phyloP scores from a whole-genome alignment of 1,140 invertebrate species.

The Tenebrio molitor region DNA sequence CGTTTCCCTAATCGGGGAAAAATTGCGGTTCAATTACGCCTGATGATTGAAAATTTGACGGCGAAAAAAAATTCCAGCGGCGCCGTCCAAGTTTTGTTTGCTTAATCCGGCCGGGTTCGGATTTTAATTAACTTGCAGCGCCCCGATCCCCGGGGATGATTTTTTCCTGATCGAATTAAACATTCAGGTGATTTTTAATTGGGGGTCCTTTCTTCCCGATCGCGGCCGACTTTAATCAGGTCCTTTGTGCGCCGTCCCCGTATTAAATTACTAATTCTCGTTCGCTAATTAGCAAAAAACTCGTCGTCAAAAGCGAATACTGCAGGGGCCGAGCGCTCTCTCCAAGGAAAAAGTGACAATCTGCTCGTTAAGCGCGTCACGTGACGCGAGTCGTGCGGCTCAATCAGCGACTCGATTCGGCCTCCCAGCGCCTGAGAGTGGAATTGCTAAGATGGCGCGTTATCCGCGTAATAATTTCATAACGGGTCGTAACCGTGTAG shows the following conservation, averaged over 20 bases:
- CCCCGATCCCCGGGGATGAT: conserved; percentile 2
- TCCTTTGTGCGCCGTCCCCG: conserved; percentile 41
- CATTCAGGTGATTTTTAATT: conserved; percentile 31
- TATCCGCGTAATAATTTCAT: conserved; percentile 16
- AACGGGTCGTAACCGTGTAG: background rate
- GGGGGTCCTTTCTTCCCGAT: background rate
- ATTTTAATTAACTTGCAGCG: conserved; percentile 23
- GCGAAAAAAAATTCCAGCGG: no score
- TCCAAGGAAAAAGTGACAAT: no score
- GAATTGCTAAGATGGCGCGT: no score
- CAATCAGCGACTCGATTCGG: no score
- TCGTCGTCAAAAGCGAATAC: conserved; percentile 42
- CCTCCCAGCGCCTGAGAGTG: no score
- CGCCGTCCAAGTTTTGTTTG: background rate
- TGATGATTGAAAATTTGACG: background rate
- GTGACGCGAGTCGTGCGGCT: no score
- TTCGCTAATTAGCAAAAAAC: conserved; percentile 47
- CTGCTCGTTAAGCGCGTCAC: no score
- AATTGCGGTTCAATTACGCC: no score
- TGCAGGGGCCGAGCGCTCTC: conserved; percentile 31
- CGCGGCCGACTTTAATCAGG: conserved; percentile 25
- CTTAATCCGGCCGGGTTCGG: background rate
- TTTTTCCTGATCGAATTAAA: conserved; percentile 31
- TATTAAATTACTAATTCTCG: conserved; percentile 48
- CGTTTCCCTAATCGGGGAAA: no score